Percentiles rank a stretch among this genome's conserved stretches.
These are phyloP conservation scores for Caenorhabditis sinica DNA, from an alignment of 2,888 invertebrate genomes.

Conservation along the genomic window DNA sequence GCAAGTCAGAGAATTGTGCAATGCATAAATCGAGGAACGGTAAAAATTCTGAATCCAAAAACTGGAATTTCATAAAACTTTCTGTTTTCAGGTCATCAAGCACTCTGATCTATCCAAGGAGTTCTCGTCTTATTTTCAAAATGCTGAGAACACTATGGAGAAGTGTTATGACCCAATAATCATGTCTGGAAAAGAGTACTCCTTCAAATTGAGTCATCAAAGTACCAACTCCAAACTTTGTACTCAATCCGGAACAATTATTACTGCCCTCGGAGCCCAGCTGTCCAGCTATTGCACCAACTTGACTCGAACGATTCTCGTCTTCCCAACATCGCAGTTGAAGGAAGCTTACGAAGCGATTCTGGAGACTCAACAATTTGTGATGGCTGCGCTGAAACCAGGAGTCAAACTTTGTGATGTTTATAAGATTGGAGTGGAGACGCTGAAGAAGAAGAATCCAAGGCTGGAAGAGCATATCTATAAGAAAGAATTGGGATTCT, in stretches of 20 bases:
- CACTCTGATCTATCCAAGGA: constrained; percentile 97
- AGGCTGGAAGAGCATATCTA: constrained; percentile 92
- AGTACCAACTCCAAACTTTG: constrained; percentile 57
- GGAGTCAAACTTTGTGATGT: constrained; percentile 90
- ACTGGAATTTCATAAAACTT: too few species aligned
- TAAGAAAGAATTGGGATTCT: constrained; percentile 90
- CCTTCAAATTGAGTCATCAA: constrained; percentile 94
- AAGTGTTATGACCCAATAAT: constrained; percentile 99
- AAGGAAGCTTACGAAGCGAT: constrained; percentile 92
- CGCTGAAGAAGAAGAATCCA: constrained; percentile 92
- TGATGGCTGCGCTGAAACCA: constrained; percentile 91
- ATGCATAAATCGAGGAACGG: constrained; percentile 95
- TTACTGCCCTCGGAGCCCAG: constrained; percentile 64
- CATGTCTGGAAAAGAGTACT: constrained; percentile 98
- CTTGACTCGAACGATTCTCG: constrained; percentile 95
- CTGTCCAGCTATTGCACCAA: constrained; percentile 94
- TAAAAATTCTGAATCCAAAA: constrained; percentile 27
- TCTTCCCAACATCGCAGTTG: constrained; percentile 91
- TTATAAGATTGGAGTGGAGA: constrained; percentile 90
- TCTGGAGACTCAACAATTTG: constrained; percentile 92
- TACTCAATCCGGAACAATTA: constrained; percentile 58
- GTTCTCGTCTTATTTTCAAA: constrained; percentile 93
- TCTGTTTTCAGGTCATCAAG: constrained; percentile 91
- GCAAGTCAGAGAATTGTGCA: constrained; percentile 98
- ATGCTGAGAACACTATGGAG: constrained; percentile 88